phyloP scores from a whole-genome alignment of 2,113 vertebrate species.

The Hippocampus zosterae region DNA sequence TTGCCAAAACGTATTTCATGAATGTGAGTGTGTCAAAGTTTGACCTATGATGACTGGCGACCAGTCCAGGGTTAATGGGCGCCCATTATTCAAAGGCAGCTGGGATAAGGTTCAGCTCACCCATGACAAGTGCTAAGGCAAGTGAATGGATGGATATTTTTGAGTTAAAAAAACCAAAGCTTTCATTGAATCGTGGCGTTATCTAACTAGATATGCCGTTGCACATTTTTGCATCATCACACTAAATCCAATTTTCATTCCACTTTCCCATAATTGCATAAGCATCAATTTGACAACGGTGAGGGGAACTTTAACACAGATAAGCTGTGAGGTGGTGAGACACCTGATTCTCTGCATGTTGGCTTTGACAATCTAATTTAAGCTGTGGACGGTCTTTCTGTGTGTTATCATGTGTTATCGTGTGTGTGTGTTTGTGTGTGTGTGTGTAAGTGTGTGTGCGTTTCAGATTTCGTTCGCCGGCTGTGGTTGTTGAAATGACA shows the following conservation, averaged over 20 bases:
- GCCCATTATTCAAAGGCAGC: no score
- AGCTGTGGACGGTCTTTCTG: conserved; percentile 17
- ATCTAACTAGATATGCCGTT: not conserved
- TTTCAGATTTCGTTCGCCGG: conserved; percentile 31
- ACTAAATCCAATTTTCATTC: not conserved
- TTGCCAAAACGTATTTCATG: no score
- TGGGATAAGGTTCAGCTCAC: no score
- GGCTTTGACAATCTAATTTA: conserved; percentile 45
- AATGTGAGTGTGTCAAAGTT: no score
- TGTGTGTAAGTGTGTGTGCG: conserved; percentile 10
- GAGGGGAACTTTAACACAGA: conserved; percentile 13
- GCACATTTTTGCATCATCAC: not conserved
- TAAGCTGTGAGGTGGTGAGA: conserved; percentile 6
- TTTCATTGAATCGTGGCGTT: not conserved
- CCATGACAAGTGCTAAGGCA: not conserved
- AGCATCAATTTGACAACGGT: not conserved
- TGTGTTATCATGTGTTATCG: not conserved
- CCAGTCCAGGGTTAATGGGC: no score
- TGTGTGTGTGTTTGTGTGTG: conserved; percentile 11
- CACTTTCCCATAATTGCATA: not conserved
- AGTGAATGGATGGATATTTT: not conserved
- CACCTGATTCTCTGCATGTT: conserved; percentile 22
- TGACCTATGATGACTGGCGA: no score
- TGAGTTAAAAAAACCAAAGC: not conserved
- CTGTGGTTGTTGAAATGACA: conserved; percentile 50